phyloP scores from a whole-genome alignment of 2,888 invertebrate species.

The Protophormia terraenovae region DNA sequence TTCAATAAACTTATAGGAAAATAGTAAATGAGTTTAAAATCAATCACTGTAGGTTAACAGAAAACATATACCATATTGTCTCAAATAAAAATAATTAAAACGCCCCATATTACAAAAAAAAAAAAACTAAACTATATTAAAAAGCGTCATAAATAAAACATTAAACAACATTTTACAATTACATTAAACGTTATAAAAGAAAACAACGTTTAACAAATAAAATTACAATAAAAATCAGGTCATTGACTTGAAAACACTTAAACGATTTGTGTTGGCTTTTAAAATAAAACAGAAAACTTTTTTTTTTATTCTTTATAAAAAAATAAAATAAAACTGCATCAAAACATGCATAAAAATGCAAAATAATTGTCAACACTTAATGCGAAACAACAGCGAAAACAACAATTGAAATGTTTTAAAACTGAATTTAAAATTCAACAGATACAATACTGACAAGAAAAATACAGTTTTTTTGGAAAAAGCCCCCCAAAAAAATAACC shows the following conservation, averaged over 20 bases:
- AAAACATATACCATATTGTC: not conserved
- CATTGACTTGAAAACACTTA: slow-evolving; percentile 53
- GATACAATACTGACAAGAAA: slow-evolving; percentile 29
- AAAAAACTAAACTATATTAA: not conserved
- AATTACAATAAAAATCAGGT: slow-evolving; percentile 17
- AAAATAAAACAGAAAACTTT: not conserved
- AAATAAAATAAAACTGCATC: not conserved
- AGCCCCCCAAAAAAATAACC: slow-evolving; percentile 10
- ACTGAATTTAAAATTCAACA: slow-evolving; percentile 59
- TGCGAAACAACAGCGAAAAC: slow-evolving; percentile 16
- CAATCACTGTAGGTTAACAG: slow-evolving; percentile 3
- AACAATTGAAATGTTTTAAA: slow-evolving; percentile 61
- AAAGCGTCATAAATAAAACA: not conserved
- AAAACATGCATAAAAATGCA: slow-evolving; percentile 58
- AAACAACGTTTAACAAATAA: too few species aligned
- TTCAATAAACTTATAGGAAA: slow-evolving; percentile 40
- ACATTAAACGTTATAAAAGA: not conserved
- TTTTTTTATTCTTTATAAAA: too few species aligned
- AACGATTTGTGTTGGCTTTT: slow-evolving; percentile 48
- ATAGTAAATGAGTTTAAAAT: not conserved
- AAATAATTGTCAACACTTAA: slow-evolving; percentile 65
- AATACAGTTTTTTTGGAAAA: slow-evolving; percentile 6
- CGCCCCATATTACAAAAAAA: slow-evolving; percentile 31
- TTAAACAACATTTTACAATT: slow-evolving; percentile 16
- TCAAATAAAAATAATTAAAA: not conserved